Base-by-base conservation (phyloP, 2,888 invertebrate genomes). In the Hylaea fasciaria region DNA sequence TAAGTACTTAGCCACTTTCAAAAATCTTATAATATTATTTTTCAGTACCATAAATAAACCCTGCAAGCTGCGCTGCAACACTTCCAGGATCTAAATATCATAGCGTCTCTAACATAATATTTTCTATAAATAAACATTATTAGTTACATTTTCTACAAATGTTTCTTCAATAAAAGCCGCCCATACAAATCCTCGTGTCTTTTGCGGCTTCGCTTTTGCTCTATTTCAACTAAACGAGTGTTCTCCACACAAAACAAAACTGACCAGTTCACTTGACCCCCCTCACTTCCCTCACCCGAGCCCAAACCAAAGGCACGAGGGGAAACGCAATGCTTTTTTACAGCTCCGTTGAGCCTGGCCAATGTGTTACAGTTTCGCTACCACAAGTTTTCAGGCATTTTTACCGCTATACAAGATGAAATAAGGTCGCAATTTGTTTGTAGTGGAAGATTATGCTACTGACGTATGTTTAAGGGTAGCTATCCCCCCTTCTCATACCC, bases 261-360 rank as follows among this genome's bases (percentile, higher is more conserved):
- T 65, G 69, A 66, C 82, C 79, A 79, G 44, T 66, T 58, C 69
- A 66, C 62, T 54, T 57, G 75, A 74, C 22, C 78, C 67, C 37
- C 77, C 73, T 12, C 68, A 56, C 65, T 72, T 65, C 73, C 64
- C 59, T 37, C 35, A 10, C 54, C 17, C 48, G 54, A 62, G 68
- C 60, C 50, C 56, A 68, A 72, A 54, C 55, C 37, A 58, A 63
- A 55, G 48, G 58, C 65, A 65, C 48, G 65, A 52, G 74, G 77
- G 73, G 80, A 44, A 69, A 69, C 67, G 74, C 73, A 72, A 83
- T 82, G 78, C 75, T 78, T 77, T 80, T 76, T 75, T 79, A 81
- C 64, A 72, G 86, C 64, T 83, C 87, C 77, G 81, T 76, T 73
- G 76, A 76, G 72, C 73, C 74, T 87, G 85, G 87, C 76, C 80